Conservation (phyloP, 2,888 invertebrate genomes). For the Melipona beecheii region DNA sequence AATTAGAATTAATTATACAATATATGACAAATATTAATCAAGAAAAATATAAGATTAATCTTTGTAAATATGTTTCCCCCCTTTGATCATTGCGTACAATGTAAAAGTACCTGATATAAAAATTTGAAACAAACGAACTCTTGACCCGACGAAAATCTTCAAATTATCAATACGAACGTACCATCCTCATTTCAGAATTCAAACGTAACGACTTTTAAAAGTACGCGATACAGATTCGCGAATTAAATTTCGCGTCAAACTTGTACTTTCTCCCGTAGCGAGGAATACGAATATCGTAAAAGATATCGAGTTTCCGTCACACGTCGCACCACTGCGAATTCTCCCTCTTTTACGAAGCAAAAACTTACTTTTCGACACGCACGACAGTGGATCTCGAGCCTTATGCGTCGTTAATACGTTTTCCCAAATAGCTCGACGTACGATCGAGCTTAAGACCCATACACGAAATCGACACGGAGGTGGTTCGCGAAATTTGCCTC, state of each 20-base stretch:
- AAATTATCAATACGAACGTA: not conserved
- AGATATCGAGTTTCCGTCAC: not conserved
- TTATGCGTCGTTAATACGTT: not conserved
- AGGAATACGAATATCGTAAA: not conserved
- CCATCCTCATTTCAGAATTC: not conserved
- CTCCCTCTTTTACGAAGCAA: not conserved
- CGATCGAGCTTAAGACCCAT: conserved; percentile 23
- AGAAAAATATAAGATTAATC: too few relatives aligned
- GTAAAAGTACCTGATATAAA: too few relatives aligned
- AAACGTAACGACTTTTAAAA: not conserved
- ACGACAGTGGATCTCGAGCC: not conserved
- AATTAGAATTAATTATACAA: too few relatives aligned
- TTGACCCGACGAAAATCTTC: not conserved
- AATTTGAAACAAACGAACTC: too few relatives aligned
- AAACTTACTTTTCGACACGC: not conserved
- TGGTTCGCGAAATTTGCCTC: conserved; percentile 14
- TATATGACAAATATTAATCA: too few relatives aligned
- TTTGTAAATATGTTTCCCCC: too few relatives aligned
- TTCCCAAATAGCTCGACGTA: conserved; percentile 27
- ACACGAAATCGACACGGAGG: conserved; percentile 13
- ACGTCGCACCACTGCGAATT: not conserved
- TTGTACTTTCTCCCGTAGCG: rapidly evolving
- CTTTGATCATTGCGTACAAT: too few relatives aligned
- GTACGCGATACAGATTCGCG: not conserved
- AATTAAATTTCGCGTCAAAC: not conserved